A percentile compares a stretch with the other conserved stretches of the same genome.
These are phyloP conservation scores for Chloroclysta siterata DNA, from an alignment of 2,888 invertebrate species.

Conservation along the genomic window DNA sequence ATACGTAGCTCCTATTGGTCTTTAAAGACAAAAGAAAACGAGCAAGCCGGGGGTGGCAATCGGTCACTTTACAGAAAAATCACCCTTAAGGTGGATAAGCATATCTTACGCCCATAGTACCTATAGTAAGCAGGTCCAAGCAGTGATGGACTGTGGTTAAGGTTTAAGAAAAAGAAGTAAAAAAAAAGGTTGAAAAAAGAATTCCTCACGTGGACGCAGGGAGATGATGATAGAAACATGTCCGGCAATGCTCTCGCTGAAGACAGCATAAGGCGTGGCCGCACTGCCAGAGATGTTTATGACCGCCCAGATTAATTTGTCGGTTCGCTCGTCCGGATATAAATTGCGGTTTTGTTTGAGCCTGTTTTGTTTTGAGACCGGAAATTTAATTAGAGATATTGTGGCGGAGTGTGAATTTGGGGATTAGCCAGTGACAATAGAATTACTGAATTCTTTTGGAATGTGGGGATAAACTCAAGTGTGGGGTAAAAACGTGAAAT, in stretches of 20 bases:
- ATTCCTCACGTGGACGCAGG: background rate
- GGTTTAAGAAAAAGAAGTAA: too few species aligned
- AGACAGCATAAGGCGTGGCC: slow-evolving; percentile 35
- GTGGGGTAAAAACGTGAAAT: background rate
- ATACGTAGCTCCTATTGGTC: too few species aligned
- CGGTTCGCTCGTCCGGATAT: slow-evolving; percentile 52
- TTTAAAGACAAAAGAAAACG: too few species aligned
- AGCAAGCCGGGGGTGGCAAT: too few species aligned
- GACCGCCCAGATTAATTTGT: slow-evolving; percentile 57
- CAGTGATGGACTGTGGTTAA: too few species aligned
- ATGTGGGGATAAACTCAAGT: background rate
- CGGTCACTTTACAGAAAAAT: too few species aligned
- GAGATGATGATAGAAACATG: background rate
- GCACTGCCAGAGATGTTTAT: slow-evolving; percentile 44
- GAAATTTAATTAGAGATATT: slow-evolving; percentile 58
- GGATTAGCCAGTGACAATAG: slow-evolving; percentile 22
- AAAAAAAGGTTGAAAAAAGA: too few species aligned
- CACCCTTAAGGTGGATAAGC: too few species aligned
- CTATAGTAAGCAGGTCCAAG: too few species aligned
- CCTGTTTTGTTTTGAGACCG: slow-evolving; percentile 48
- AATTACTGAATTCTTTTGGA: slow-evolving; percentile 1
- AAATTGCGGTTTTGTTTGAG: slow-evolving; percentile 54
- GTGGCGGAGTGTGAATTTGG: slow-evolving; percentile 23
- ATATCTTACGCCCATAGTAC: too few species aligned
- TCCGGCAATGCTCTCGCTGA: background rate